Percentiles rank a stretch among this genome's conserved stretches.
Conservation (phyloP, 2,888 invertebrate genomes). For the Anthrax anthrax region DNA sequence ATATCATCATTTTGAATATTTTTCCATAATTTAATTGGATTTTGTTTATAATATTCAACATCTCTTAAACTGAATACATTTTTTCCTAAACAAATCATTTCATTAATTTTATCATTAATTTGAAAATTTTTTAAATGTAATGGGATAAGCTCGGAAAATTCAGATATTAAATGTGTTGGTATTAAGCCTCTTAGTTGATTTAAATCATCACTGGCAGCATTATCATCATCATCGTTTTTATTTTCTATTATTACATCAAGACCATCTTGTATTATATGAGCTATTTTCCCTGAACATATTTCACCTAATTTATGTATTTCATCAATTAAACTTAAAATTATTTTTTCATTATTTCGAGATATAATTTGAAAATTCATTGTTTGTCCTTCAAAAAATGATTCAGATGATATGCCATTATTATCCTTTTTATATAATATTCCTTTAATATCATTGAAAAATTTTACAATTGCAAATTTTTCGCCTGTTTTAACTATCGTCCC, state of each 20-base stretch:
- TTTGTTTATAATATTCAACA: slow-evolving; percentile 22
- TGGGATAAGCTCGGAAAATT: slow-evolving; percentile 25
- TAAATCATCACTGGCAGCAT: slow-evolving; percentile 13
- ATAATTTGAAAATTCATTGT: slow-evolving; percentile 25
- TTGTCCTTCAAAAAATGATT: slow-evolving; percentile 24
- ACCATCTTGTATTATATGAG: slow-evolving; percentile 24
- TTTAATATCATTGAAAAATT: slow-evolving; percentile 32
- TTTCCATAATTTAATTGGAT: slow-evolving; percentile 21
- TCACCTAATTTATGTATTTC: slow-evolving; percentile 26
- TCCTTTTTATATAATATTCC: slow-evolving; percentile 28
- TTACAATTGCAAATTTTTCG: slow-evolving; percentile 21
- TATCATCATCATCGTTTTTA: slow-evolving; percentile 11
- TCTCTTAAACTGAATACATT: slow-evolving; percentile 31
- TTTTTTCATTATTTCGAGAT: slow-evolving; percentile 19
- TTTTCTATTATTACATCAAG: slow-evolving; percentile 28
- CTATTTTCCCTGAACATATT: slow-evolving; percentile 23
- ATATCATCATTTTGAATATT: slow-evolving; percentile 24
- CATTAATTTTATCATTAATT: slow-evolving; percentile 15
- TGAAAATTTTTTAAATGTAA: slow-evolving; percentile 21
- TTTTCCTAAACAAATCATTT: slow-evolving; percentile 24
- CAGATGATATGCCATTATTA: slow-evolving; percentile 12
- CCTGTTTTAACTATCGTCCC: slow-evolving; percentile 29
- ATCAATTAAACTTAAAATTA: slow-evolving; percentile 22
- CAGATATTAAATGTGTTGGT: slow-evolving; percentile 28
- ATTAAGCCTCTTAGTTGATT: slow-evolving; percentile 24